Conservation (phyloP, 2,113 vertebrate genomes). For the Acanthochromis polyacanthus region DNA sequence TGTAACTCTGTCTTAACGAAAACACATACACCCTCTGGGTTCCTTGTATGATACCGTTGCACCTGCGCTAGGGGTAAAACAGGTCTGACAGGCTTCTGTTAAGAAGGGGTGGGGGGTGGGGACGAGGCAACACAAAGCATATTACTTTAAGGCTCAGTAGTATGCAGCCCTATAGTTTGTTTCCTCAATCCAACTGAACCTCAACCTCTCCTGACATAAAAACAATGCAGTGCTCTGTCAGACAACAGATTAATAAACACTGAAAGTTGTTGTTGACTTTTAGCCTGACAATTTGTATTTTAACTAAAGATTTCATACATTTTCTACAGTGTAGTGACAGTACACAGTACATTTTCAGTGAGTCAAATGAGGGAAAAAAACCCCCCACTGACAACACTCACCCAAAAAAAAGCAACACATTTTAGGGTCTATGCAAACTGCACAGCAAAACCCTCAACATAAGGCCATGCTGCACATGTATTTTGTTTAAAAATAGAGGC, state of each 20-base stretch:
- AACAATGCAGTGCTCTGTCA: background rate
- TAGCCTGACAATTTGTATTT: no score
- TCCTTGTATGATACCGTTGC: conserved; percentile 23
- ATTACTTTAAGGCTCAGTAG: conserved; percentile 25
- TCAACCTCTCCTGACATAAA: background rate
- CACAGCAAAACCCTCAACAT: background rate
- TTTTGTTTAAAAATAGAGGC: background rate
- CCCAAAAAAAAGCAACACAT: background rate
- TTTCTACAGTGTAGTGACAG: background rate
- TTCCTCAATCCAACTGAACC: conserved; percentile 18
- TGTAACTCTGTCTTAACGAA: conserved; percentile 26
- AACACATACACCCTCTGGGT: conserved; percentile 34
- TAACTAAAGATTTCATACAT: background rate
- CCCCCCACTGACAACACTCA: background rate
- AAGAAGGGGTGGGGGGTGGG: conserved; percentile 33
- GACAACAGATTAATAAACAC: background rate
- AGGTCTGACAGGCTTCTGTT: conserved; percentile 70
- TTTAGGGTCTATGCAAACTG: background rate
- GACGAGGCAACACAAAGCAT: conserved; percentile 22
- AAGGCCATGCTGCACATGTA: background rate
- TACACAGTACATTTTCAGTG: background rate
- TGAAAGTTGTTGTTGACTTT: no score
- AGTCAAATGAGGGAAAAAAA: background rate
- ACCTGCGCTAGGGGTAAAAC: conserved; percentile 69
- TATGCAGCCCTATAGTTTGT: conserved; percentile 10